Evolutionary conservation across 2,888 invertebrate genomes (phyloP).

Genomic region (Aromia moschata): DNA sequence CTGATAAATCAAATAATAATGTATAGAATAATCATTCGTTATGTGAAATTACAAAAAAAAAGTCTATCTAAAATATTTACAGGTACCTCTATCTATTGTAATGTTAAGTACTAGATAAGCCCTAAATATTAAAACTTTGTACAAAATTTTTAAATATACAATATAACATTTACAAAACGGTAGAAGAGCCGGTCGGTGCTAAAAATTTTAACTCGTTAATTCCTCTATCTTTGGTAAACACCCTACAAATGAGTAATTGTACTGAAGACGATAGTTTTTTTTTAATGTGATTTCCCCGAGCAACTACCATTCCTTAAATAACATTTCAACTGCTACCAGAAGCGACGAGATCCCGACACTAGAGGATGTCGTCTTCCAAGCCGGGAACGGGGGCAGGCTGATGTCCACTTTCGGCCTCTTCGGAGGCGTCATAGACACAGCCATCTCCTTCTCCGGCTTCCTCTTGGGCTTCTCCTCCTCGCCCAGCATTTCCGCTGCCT

Average conservation of each 20-base stretch:
- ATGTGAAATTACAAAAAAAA: constrained; percentile 23
- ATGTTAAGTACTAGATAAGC: constrained; percentile 28
- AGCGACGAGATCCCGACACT: constrained; percentile 10
- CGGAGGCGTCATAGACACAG: constrained; percentile 23
- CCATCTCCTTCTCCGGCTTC: constrained; percentile 23
- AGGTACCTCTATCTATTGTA: constrained; percentile 23
- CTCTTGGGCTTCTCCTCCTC: constrained; percentile 47
- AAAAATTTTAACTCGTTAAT: constrained; percentile 12
- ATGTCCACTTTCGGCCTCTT: constrained; percentile 54
- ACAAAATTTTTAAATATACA: constrained; percentile 34
- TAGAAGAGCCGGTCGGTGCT: constrained; percentile 7
- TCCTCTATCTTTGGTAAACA: constrained; percentile 21
- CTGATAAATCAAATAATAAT: constrained; percentile 12
- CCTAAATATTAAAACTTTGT: constrained; percentile 32
- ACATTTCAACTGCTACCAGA: constrained; percentile 18
- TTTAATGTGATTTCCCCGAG: constrained; percentile 19
- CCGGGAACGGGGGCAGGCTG: constrained; percentile 59
- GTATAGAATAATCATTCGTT: constrained; percentile 14
- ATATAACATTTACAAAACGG: constrained; percentile 29
- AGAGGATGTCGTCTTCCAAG: constrained; percentile 51
- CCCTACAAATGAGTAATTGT: constrained; percentile 11
- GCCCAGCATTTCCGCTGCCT: constrained; percentile 67
- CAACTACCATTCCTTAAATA: constrained; percentile 37
- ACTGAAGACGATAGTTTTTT: neutral
- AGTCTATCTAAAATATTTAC: constrained; percentile 28